Conservation (phyloP, 2,888 invertebrate species). For the Drymonia ruficornis region DNA sequence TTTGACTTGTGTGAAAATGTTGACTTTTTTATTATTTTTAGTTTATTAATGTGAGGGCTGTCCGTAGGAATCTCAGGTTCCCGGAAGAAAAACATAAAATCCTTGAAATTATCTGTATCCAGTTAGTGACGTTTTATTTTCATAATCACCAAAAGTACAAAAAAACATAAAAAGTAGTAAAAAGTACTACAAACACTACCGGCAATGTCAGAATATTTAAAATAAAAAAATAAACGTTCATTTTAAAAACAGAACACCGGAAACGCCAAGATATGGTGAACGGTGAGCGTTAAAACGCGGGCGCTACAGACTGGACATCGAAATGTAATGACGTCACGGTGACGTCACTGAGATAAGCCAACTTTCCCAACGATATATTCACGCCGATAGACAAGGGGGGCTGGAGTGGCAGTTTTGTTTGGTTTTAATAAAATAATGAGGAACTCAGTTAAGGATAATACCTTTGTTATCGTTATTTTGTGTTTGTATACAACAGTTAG, state of each 20-base stretch:
- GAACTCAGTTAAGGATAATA: neutral
- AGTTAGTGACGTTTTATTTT: no score
- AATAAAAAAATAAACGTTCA: constrained; percentile 11
- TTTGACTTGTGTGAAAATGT: no score
- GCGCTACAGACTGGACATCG: constrained; percentile 26
- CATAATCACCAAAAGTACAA: no score
- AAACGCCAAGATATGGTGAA: constrained; percentile 30
- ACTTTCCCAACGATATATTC: constrained; percentile 42
- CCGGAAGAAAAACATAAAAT: no score
- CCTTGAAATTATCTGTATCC: no score
- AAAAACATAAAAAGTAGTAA: no score
- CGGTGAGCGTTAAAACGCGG: constrained; percentile 36
- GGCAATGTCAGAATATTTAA: neutral
- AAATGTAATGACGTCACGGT: constrained; percentile 24
- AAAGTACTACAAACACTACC: neutral
- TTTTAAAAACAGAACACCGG: constrained; percentile 35
- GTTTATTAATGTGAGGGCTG: no score
- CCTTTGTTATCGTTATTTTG: no score
- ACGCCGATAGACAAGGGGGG: constrained; percentile 12
- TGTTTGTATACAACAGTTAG: no score
- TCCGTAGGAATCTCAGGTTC: no score
- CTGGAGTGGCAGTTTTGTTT: constrained; percentile 28
- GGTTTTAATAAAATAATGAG: constrained; percentile 18
- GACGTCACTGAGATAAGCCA: constrained; percentile 44
- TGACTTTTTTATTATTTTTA: no score